Percentiles rank a stretch among this genome's conserved stretches.
Conservation (phyloP, 2,113 vertebrate genomes). For the Chaetorhynchus papuensis region DNA sequence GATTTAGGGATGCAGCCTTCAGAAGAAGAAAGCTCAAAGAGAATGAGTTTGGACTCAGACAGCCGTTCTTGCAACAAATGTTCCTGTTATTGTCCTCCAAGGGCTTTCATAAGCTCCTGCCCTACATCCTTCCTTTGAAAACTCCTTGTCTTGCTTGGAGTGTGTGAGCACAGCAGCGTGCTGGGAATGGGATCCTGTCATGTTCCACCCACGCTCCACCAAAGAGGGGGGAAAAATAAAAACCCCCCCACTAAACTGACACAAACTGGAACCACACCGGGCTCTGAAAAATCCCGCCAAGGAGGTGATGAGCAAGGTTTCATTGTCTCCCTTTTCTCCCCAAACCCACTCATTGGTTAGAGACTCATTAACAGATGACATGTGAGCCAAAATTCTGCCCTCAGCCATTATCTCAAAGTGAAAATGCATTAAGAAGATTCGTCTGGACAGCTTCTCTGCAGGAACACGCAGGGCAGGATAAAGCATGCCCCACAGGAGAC, state of each 20-base stretch:
- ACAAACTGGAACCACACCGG: background rate
- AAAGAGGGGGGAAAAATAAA: background rate
- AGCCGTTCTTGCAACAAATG: background rate
- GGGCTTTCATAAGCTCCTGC: background rate
- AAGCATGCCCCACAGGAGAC: background rate
- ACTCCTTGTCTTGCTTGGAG: background rate
- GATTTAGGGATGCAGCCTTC: background rate
- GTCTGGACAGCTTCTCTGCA: background rate
- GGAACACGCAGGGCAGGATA: background rate
- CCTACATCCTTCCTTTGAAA: background rate
- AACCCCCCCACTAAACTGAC: background rate
- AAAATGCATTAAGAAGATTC: background rate
- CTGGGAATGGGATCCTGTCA: background rate
- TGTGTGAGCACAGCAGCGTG: background rate
- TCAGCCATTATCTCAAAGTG: background rate
- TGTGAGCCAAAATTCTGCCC: background rate
- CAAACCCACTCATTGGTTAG: background rate
- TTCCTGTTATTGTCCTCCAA: background rate
- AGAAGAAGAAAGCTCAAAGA: background rate
- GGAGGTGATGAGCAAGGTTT: background rate
- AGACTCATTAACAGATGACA: background rate
- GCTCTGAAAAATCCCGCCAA: background rate
- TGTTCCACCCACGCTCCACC: background rate
- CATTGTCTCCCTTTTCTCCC: background rate
- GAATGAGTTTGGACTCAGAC: background rate